Evolutionary conservation across 2,113 vertebrate genomes (phyloP).

Genomic region (Hippocampus mohnikei): DNA sequence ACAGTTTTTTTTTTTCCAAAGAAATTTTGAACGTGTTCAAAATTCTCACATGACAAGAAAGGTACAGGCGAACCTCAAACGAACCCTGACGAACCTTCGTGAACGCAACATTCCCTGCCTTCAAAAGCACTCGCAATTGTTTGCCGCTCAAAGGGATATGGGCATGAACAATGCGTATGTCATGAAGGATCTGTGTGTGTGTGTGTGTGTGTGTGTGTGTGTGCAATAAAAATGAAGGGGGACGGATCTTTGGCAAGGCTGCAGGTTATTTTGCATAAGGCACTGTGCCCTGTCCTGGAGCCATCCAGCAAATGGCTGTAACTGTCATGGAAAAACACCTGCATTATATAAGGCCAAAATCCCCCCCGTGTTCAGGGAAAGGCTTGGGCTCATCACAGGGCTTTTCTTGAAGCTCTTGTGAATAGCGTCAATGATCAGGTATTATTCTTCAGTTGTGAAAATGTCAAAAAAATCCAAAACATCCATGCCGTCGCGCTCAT

Average conservation of each 20-base stretch:
- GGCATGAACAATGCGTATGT: background rate
- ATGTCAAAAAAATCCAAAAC: background rate
- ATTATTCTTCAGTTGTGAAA: background rate
- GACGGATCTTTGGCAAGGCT: constrained; percentile 60
- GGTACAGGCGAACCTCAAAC: too few species aligned
- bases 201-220: constrained; percentile 6
- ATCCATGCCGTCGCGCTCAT: background rate
- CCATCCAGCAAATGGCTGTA: constrained; percentile 60
- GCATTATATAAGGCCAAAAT: constrained; percentile 65
- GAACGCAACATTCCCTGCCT: too few species aligned
- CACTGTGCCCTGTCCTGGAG: constrained; percentile 69
- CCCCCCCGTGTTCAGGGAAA: constrained; percentile 24
- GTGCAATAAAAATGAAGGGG: constrained; percentile 49
- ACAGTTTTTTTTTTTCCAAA: too few species aligned
- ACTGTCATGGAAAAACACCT: constrained; percentile 80
- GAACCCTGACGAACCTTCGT: too few species aligned
- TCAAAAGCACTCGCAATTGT: too few species aligned
- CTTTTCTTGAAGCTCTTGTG: constrained; percentile 1
- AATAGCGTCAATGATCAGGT: background rate
- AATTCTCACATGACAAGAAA: too few species aligned
- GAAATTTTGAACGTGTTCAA: too few species aligned
- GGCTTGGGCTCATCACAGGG: background rate
- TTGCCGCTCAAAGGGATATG: too few species aligned
- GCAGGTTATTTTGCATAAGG: constrained; percentile 72
- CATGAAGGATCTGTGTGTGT: background rate